phyloP scores from a whole-genome alignment of 1,140 invertebrate species.

The Drosophila ficusphila region DNA sequence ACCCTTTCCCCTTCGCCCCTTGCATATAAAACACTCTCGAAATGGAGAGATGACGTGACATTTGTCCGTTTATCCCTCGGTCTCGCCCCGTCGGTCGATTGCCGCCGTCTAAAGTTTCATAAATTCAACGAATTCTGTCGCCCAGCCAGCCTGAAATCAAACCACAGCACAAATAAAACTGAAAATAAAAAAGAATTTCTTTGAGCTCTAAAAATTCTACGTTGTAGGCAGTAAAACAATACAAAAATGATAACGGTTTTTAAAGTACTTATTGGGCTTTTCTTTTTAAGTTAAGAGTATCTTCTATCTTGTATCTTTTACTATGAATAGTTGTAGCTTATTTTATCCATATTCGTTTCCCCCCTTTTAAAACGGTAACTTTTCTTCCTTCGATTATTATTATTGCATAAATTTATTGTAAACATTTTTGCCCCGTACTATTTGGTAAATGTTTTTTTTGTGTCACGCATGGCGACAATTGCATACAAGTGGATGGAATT shows the following conservation, averaged over 20 bases:
- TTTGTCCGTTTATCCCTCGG: slow-evolving; percentile 46
- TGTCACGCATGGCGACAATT: slow-evolving; percentile 63
- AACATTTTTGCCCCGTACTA: slow-evolving; percentile 12
- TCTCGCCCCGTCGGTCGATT: slow-evolving; percentile 40
- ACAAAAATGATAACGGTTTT: too few species aligned
- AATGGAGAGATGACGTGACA: slow-evolving; percentile 48
- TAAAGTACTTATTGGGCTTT: too few species aligned
- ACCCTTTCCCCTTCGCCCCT: not conserved
- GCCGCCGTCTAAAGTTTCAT: slow-evolving; percentile 70
- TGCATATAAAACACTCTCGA: slow-evolving; percentile 34
- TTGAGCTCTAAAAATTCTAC: too few species aligned
- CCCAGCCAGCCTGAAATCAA: slow-evolving; percentile 16
- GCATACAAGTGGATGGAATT: slow-evolving; percentile 18
- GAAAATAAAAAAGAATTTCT: too few species aligned
- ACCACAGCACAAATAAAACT: not conserved
- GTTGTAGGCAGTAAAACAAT: too few species aligned
- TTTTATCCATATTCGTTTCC: not conserved
- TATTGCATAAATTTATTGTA: slow-evolving; percentile 69
- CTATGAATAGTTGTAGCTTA: not conserved
- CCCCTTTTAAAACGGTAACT: not conserved
- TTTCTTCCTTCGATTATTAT: slow-evolving; percentile 28
- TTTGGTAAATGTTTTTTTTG: slow-evolving; percentile 11
- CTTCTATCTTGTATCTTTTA: too few species aligned
- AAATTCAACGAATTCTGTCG: slow-evolving; percentile 77
- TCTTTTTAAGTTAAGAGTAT: too few species aligned